Base-by-base conservation (phyloP, 2,888 invertebrate species). In the Congeria kusceri region DNA sequence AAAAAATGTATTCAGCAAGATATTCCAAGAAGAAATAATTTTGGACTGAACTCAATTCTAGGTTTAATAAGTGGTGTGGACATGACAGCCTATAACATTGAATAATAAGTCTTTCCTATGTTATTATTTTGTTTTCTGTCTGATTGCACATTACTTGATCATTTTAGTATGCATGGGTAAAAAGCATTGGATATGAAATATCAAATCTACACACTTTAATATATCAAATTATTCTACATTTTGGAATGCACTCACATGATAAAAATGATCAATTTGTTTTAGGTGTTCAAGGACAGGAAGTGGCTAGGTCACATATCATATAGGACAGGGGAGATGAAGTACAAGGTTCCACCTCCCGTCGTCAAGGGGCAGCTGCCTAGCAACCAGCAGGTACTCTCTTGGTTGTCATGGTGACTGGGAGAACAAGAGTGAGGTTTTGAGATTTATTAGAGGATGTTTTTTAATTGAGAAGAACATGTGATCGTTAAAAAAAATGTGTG, bases 261-360 rank as follows among this genome's bases (percentile, higher is more conserved):
- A 47, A 27, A 23, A 15, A 7, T 20, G 56, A 32, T 29, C 13
- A 53, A 63, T 47, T 29, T 64, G 56, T 66, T 71, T 0, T 71
- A 94, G 93, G 94, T 96, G 5, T 96, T 96, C 83, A 96, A 96
- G 90, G 97, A 97, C 88, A 95, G 97, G 62, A 97, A 96, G 92
- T 97, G 97, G 95, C 94, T 98, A 71, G 96, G 96, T 76, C 95
- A 96, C 11, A 95, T 98, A 62, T 95, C 96, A 71, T 97, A 96
- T 91, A 95, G 95, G 28, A 95, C 96, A 85, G 97, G 97, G 0
- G 95, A 96, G 91, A 96, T 98, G 95, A 95, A 95, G 9, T 95
- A 96, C 96, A 90, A 86, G 13, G 79, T 86, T 11, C 90, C 91
- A 2, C 75, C 79, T 27, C 82, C 66, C 15, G 70, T 83, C 9